phyloP scores from a whole-genome alignment of 2,797 vertebrate species.

The Siniperca undulata region DNA sequence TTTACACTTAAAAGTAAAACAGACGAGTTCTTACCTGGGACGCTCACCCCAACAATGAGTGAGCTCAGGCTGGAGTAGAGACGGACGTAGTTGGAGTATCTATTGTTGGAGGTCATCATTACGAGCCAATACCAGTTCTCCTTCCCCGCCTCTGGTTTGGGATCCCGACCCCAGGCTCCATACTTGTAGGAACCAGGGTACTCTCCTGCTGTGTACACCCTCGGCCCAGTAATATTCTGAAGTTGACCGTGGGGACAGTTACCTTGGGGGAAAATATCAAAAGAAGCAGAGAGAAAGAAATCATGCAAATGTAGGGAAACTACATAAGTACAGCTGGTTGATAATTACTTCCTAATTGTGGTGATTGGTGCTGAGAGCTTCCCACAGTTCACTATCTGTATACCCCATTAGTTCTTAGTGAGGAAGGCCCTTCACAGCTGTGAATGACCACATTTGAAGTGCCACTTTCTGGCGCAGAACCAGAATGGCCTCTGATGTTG shows the following conservation, averaged over 20 bases:
- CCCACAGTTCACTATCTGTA: too few species aligned
- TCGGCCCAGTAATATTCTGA: slow-evolving; percentile 67
- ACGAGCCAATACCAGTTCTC: slow-evolving; percentile 84
- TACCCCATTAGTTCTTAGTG: too few species aligned
- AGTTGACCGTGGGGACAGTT: slow-evolving; percentile 73
- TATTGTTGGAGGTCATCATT: slow-evolving; percentile 72
- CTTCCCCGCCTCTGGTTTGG: slow-evolving; percentile 76
- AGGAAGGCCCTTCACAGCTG: too few species aligned
- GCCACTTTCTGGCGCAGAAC: too few species aligned
- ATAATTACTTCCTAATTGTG: neutral
- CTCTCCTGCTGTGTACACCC: slow-evolving; percentile 71
- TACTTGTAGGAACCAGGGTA: slow-evolving; percentile 73
- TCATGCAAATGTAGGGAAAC: neutral
- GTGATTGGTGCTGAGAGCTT: neutral
- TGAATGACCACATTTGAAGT: too few species aligned
- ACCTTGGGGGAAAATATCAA: slow-evolving; percentile 49
- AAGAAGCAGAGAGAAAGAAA: neutral
- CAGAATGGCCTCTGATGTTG: too few species aligned
- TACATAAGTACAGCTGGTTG: neutral
- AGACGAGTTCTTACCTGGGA: slow-evolving; percentile 55
- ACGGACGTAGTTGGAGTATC: slow-evolving; percentile 71
- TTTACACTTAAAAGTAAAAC: neutral
- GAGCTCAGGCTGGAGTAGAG: slow-evolving; percentile 77
- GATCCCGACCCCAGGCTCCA: slow-evolving; percentile 85
- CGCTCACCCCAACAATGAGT: slow-evolving; percentile 71